Percentiles rank a stretch among this genome's conserved stretches.
Conservation (phyloP, 2,888 invertebrate species). For the Ennomos fuscantarius region DNA sequence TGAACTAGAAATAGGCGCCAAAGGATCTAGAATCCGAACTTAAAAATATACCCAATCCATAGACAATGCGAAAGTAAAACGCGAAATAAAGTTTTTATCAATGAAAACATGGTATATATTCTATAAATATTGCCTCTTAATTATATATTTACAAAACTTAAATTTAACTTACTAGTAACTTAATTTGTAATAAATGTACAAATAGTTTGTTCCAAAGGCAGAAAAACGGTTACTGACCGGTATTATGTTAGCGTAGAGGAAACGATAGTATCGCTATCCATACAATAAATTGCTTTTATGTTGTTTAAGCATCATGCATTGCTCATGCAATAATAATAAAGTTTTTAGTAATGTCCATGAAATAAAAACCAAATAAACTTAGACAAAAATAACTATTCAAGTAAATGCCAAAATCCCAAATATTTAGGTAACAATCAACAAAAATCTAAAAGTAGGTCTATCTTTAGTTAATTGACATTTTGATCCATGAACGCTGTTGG, state of each 20-base stretch:
- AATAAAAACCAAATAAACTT: conserved; percentile 11
- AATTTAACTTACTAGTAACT: conserved; percentile 21
- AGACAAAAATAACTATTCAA: not conserved
- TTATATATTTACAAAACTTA: conserved; percentile 32
- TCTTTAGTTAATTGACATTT: too few relatives aligned
- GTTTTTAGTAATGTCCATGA: conserved; percentile 8
- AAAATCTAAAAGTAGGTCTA: too few relatives aligned
- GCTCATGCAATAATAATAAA: not conserved
- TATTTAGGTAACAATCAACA: too few relatives aligned
- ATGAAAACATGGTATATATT: conserved; percentile 35
- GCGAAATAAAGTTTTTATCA: conserved; percentile 51
- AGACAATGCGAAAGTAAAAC: conserved; percentile 57
- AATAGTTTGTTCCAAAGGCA: too few relatives aligned
- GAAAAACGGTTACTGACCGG: too few relatives aligned
- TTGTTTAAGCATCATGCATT: too few relatives aligned
- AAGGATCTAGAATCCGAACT: not conserved
- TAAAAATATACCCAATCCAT: conserved; percentile 34
- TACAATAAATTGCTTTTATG: too few relatives aligned
- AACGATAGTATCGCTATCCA: too few relatives aligned
- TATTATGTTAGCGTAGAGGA: too few relatives aligned
- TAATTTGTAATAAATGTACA: too few relatives aligned
- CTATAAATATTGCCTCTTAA: conserved; percentile 39
- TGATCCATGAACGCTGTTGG: too few relatives aligned
- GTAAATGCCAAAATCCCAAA: too few relatives aligned
- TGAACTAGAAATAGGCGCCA: not conserved